Evolutionary conservation across 2,888 invertebrate genomes (phyloP).

Genomic region (Drosophila maculinotata): DNA sequence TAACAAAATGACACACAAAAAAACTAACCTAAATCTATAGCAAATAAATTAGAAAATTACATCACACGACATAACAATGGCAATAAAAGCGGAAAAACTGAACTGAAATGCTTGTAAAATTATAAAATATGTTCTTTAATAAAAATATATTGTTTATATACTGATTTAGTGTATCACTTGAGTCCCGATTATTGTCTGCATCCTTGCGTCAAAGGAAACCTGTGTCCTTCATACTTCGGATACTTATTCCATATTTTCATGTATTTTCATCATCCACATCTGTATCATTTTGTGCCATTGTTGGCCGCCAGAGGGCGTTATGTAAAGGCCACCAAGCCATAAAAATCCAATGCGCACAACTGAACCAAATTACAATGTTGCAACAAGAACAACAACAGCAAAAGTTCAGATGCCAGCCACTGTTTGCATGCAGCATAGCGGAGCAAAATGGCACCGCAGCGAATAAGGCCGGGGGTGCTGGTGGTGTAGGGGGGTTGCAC

Average conservation of each 20-base stretch:
- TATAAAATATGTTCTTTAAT: background rate
- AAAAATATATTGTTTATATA: too few relatives aligned
- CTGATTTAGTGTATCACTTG: too few relatives aligned
- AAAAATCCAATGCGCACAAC: conserved; percentile 58
- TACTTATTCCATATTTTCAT: too few relatives aligned
- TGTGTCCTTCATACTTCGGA: too few relatives aligned
- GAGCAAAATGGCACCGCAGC: conserved; percentile 2
- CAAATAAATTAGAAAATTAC: conserved; percentile 57
- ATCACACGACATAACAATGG: conserved; percentile 20
- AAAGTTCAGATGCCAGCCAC: conserved; percentile 32
- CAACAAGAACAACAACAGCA: conserved; percentile 41
- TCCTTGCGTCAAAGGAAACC: too few relatives aligned
- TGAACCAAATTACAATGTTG: conserved; percentile 70
- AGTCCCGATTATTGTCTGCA: background rate
- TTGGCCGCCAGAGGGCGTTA: conserved; percentile 34
- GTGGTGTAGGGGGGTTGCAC: background rate
- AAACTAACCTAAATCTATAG: conserved; percentile 38
- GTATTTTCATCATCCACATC: conserved; percentile 6
- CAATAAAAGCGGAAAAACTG: background rate
- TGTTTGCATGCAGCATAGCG: conserved; percentile 45
- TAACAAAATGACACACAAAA: conserved; percentile 48
- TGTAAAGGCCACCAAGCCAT: conserved; percentile 54
- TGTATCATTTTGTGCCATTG: conserved; percentile 40
- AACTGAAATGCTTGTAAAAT: too few relatives aligned
- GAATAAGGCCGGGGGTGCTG: background rate